A percentile compares a stretch with the other conserved stretches of the same genome.
Conservation (phyloP, 2,888 invertebrate genomes). For the Patella caerulea region DNA sequence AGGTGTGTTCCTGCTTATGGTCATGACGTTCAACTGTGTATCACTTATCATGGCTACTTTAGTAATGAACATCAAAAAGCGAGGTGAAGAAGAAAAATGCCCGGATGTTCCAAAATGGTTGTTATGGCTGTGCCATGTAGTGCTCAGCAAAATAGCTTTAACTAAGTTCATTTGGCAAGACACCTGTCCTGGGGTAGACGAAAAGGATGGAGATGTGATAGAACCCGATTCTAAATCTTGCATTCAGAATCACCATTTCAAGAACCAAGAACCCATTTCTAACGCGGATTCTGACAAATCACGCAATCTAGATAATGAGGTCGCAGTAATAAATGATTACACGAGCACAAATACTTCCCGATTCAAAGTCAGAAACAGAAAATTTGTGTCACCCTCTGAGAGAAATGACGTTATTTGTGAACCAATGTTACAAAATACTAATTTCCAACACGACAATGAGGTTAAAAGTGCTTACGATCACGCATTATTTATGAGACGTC, state of each 20-base stretch:
- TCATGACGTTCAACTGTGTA: constrained; percentile 70
- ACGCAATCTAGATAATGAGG: constrained; percentile 1
- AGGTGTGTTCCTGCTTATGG: constrained; percentile 68
- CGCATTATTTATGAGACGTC: constrained; percentile 43
- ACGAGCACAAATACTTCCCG: neutral
- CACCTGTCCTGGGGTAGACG: constrained; percentile 12
- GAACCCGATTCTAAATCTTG: too few relatives aligned
- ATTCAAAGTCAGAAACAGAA: constrained; percentile 7
- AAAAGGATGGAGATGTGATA: neutral
- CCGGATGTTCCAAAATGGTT: constrained; percentile 61
- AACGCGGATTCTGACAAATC: constrained; percentile 2
- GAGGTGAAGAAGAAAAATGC: constrained; percentile 58
- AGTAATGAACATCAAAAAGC: constrained; percentile 68
- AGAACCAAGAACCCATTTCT: neutral
- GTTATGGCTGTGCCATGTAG: constrained; percentile 54
- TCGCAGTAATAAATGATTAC: neutral
- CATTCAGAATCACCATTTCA: neutral
- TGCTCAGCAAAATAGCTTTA: constrained; percentile 58
- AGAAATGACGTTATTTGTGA: constrained; percentile 3
- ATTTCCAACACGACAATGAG: neutral
- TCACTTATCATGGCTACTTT: constrained; percentile 69
- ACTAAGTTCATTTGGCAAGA: constrained; percentile 45
- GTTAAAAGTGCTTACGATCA: neutral
- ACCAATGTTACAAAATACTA: constrained; percentile 1
- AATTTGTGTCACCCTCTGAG: neutral